These are phyloP conservation scores for Numida meleagris DNA, from an alignment of 2,113 vertebrate genomes.

Conservation along the genomic window DNA sequence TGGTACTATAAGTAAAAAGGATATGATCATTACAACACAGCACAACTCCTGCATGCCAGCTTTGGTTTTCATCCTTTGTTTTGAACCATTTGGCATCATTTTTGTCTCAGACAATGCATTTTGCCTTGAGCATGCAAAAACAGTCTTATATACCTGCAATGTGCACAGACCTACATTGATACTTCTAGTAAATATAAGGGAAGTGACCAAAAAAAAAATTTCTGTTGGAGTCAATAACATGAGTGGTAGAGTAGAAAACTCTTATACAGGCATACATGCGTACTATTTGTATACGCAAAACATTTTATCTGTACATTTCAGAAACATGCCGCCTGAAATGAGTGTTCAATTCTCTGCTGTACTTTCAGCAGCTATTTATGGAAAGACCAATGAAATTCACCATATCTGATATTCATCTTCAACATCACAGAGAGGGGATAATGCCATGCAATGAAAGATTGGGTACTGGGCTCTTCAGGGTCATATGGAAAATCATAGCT, in stretches of 20 bases:
- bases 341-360: background rate
- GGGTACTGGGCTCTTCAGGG: background rate
- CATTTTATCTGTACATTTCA: background rate
- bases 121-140: background rate
- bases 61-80: background rate
- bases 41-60: background rate
- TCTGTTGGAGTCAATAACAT: background rate
- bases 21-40: background rate
- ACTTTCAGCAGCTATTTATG: background rate
- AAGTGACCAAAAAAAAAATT: background rate
- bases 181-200: background rate
- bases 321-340: background rate
- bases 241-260: background rate
- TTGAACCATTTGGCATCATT: background rate
- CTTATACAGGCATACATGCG: accelerated
- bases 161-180: background rate
- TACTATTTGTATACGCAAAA: background rate
- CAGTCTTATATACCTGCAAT: background rate
- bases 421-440: background rate
- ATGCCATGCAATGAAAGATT: background rate
- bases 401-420: background rate
- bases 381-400: background rate
- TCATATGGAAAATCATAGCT: background rate
- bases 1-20: background rate
- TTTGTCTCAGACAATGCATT: background rate